These are phyloP conservation scores for Erythrocebus patas DNA, from an alignment of 2,113 vertebrate genomes.

Conservation along the genomic window DNA sequence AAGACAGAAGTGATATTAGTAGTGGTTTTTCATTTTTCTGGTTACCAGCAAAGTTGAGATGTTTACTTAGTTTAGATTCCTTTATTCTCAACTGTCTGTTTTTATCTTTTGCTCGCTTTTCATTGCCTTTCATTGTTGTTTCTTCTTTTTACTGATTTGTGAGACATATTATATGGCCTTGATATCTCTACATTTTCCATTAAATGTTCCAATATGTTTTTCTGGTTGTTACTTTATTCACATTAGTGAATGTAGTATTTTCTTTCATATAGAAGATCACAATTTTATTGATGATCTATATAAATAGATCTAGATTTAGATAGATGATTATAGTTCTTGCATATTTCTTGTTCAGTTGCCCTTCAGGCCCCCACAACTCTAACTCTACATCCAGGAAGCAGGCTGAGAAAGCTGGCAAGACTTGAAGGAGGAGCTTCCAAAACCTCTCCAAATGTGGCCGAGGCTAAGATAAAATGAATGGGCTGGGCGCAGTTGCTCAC, in stretches of 20 bases:
- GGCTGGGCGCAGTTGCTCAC: too few relatives aligned
- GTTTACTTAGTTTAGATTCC: background rate
- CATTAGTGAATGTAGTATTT: background rate
- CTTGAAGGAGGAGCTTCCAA: background rate
- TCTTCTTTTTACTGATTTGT: background rate
- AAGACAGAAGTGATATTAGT: background rate
- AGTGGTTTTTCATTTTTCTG: background rate
- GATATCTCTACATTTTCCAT: background rate
- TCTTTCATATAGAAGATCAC: background rate
- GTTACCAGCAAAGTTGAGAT: background rate
- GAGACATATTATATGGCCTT: background rate
- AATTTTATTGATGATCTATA: background rate
- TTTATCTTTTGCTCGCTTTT: background rate
- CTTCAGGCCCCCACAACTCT: background rate
- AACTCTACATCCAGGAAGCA: background rate
- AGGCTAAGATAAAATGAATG: background rate
- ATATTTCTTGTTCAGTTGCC: background rate
- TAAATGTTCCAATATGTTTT: background rate
- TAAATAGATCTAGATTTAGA: background rate
- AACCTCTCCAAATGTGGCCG: background rate
- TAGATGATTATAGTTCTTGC: background rate
- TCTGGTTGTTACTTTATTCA: background rate
- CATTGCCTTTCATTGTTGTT: background rate
- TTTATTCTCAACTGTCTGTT: background rate
- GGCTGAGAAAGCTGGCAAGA: background rate